These are phyloP conservation scores for Stenoptilia bipunctidactyla DNA, from an alignment of 2,888 invertebrate species.

Conservation along the genomic window DNA sequence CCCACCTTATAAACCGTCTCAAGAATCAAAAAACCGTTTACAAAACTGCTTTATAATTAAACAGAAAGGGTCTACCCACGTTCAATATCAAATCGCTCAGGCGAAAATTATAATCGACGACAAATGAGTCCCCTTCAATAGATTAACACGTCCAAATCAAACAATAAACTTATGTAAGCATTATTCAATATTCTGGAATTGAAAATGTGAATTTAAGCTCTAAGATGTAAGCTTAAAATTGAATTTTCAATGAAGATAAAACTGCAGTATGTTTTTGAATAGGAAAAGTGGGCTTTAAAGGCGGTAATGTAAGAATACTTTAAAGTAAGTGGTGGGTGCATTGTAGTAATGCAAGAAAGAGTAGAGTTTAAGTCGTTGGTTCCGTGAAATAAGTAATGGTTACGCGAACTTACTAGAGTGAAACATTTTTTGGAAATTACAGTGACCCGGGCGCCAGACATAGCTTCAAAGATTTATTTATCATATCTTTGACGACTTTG, in stretches of 20 bases:
- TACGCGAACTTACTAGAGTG: too few species aligned
- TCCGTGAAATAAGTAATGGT: too few species aligned
- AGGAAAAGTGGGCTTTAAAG: slow-evolving; percentile 24
- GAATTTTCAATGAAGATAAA: background rate
- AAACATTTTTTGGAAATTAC: too few species aligned
- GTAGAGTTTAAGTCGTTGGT: too few species aligned
- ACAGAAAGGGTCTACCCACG: background rate
- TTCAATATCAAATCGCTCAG: background rate
- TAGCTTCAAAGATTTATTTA: too few species aligned
- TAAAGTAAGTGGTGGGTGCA: background rate
- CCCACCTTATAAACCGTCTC: too few species aligned
- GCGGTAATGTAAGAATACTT: slow-evolving; percentile 6
- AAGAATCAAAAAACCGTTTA: too few species aligned
- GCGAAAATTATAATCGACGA: slow-evolving; percentile 1
- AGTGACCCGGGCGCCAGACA: too few species aligned
- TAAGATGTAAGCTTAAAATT: background rate
- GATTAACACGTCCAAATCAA: slow-evolving; percentile 14
- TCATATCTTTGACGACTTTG: too few species aligned
- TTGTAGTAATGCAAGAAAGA: background rate
- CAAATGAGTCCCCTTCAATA: slow-evolving; percentile 4
- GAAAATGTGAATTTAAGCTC: background rate
- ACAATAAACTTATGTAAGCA: slow-evolving; percentile 22
- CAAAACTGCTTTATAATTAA: too few species aligned
- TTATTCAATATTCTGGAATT: slow-evolving; percentile 11
- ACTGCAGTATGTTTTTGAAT: slow-evolving; percentile 7